These are phyloP conservation scores for Danionella dracula DNA, from an alignment of 2,797 vertebrate species.

Conservation along the genomic window DNA sequence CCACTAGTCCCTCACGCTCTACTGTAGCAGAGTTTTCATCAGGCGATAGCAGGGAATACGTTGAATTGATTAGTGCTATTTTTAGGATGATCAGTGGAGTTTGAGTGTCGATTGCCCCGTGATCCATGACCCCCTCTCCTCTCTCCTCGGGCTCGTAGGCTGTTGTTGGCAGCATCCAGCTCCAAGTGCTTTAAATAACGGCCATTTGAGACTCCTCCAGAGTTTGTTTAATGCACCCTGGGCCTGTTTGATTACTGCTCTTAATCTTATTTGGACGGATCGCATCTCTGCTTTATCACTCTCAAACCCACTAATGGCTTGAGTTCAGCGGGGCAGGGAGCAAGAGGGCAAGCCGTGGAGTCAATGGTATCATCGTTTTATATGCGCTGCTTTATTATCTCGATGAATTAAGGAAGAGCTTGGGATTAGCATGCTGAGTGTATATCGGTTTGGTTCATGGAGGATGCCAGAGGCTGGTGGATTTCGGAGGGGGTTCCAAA, in stretches of 20 bases:
- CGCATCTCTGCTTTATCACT: conserved; percentile 28
- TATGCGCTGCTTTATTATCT: not conserved
- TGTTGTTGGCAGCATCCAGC: conserved; percentile 35
- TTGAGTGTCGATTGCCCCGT: not conserved
- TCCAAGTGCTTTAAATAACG: conserved; percentile 35
- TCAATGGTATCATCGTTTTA: not conserved
- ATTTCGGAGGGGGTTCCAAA: not conserved
- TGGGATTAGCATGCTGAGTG: not conserved
- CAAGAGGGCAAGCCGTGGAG: not conserved
- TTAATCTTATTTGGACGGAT: conserved; percentile 52
- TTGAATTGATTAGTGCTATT: conserved; percentile 7
- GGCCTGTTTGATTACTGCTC: conserved; percentile 61
- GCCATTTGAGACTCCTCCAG: conserved; percentile 52
- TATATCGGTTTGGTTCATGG: not conserved
- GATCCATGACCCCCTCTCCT: conserved; percentile 14
- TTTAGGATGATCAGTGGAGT: conserved; percentile 12
- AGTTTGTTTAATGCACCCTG: conserved; percentile 59
- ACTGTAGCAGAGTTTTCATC: not conserved
- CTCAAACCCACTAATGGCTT: conserved; percentile 14
- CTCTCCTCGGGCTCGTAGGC: conserved; percentile 20
- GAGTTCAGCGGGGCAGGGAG: conserved; percentile 2
- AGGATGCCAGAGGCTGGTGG: not conserved
- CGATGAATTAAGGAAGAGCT: conserved; percentile 7
- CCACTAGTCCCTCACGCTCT: not conserved
- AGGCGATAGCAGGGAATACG: not conserved